phyloP scores from a whole-genome alignment of 2,888 invertebrate genomes.

The Dryomyza anilis region DNA sequence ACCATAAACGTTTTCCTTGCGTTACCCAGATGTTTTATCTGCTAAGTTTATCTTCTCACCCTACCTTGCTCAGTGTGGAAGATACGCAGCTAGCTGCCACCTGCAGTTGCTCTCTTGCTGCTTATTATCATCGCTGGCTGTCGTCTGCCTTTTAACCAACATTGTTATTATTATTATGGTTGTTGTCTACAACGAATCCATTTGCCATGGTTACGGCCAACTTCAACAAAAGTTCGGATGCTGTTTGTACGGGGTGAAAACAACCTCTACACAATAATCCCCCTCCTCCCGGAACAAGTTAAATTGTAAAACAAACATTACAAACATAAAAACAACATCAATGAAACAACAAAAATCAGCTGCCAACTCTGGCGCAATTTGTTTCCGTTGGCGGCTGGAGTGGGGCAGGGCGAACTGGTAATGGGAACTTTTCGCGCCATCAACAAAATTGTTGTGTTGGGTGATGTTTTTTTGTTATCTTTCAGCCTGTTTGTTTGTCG shows the following conservation, averaged over 20 bases:
- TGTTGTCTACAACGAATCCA: slow-evolving; percentile 29
- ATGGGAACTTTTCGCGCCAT: not conserved
- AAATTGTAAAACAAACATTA: slow-evolving; percentile 15
- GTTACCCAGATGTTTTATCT: no score
- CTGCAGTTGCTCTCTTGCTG: not conserved
- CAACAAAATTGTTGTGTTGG: not conserved
- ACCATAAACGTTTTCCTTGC: no score
- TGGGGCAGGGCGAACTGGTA: slow-evolving; percentile 4
- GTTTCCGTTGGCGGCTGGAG: slow-evolving; percentile 1
- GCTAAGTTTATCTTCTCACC: no score
- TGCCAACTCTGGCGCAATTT: not conserved
- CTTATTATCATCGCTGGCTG: not conserved
- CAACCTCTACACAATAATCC: no score
- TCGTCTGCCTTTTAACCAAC: slow-evolving; percentile 6
- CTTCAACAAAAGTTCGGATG: not conserved
- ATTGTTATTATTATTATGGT: no score
- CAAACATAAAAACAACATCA: no score
- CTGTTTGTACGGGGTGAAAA: no score
- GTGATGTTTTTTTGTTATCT: not conserved
- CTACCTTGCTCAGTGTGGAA: no score
- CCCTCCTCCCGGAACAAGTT: slow-evolving; percentile 11
- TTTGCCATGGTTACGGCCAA: slow-evolving; percentile 17
- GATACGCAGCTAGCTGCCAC: no score
- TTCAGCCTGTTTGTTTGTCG: slow-evolving; percentile 1
- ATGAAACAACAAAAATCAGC: slow-evolving; percentile 11